phyloP scores from a whole-genome alignment of 2,797 vertebrate species.

The Muscicapa comitata region DNA sequence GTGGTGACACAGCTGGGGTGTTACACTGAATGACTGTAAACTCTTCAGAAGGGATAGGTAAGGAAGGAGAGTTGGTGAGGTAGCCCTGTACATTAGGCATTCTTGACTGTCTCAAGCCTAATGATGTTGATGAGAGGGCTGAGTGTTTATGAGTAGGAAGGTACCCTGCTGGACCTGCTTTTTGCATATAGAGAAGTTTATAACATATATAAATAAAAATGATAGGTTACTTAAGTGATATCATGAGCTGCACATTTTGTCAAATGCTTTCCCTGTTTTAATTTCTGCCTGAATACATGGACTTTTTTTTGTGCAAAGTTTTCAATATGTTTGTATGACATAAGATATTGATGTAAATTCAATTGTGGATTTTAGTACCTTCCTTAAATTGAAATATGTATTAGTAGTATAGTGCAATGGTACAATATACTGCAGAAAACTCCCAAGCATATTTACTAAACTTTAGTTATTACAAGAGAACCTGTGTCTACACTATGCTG shows the following conservation, averaged over 20 bases:
- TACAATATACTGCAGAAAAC: neutral
- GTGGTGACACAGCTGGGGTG: neutral
- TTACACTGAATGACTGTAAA: rapidly evolving
- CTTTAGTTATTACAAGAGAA: neutral
- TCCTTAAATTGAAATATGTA: neutral
- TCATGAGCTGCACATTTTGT: neutral
- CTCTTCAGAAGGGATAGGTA: neutral
- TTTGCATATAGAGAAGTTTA: neutral
- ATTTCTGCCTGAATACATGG: neutral
- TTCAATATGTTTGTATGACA: neutral
- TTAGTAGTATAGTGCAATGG: neutral
- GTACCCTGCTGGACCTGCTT: neutral
- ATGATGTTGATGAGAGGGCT: neutral
- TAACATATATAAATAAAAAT: neutral
- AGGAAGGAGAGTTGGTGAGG: neutral
- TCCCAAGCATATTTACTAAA: neutral
- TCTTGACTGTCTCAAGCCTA: neutral
- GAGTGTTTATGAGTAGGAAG: neutral
- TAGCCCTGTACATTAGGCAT: rapidly evolving
- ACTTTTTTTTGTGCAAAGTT: neutral
- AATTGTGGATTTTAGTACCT: neutral
- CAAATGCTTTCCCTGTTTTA: neutral
- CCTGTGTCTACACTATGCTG: neutral
- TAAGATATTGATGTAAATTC: neutral
- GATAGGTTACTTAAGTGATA: neutral